Evolutionary conservation across 2,797 vertebrate genomes (phyloP).

Genomic region (Chromobotia macracanthus): DNA sequence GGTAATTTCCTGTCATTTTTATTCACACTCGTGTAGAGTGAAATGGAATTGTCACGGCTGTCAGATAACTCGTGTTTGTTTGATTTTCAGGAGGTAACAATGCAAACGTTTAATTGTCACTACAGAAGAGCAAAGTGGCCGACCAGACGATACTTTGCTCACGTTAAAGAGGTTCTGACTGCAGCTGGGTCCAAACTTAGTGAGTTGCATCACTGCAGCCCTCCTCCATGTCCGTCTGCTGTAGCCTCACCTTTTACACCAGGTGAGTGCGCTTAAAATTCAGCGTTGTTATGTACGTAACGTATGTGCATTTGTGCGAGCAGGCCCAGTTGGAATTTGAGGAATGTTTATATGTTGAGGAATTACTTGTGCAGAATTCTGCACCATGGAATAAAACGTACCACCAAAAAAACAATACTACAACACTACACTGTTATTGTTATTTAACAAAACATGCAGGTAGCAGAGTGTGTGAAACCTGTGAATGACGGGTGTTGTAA

Average conservation of each 20-base stretch:
- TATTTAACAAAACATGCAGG: not conserved
- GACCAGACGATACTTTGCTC: constrained; percentile 76
- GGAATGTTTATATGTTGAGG: not conserved
- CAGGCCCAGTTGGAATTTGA: not conserved
- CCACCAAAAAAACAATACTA: not conserved
- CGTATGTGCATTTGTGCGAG: not conserved
- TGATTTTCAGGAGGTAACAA: constrained; percentile 72
- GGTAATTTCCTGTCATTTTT: constrained; percentile 59
- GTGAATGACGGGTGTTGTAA: no score
- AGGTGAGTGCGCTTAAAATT: constrained; percentile 64
- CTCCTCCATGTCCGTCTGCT: constrained; percentile 71
- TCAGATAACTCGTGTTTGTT: constrained; percentile 28
- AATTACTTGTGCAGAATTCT: not conserved
- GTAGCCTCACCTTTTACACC: constrained; percentile 56
- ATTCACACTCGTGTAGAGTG: not conserved
- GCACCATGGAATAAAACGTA: not conserved
- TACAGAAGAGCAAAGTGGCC: constrained; percentile 71
- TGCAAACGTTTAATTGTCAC: constrained; percentile 81
- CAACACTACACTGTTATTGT: not conserved
- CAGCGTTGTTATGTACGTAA: not conserved
- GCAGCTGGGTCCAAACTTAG: constrained; percentile 66
- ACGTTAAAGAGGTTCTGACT: constrained; percentile 73
- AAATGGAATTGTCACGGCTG: not conserved
- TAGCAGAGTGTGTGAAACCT: not conserved
- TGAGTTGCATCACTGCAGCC: constrained; percentile 71